A percentile compares a stretch with the other conserved stretches of the same genome.
Conservation (phyloP, 2,888 invertebrate species). For the Vannuccia rotundouncinata region DNA sequence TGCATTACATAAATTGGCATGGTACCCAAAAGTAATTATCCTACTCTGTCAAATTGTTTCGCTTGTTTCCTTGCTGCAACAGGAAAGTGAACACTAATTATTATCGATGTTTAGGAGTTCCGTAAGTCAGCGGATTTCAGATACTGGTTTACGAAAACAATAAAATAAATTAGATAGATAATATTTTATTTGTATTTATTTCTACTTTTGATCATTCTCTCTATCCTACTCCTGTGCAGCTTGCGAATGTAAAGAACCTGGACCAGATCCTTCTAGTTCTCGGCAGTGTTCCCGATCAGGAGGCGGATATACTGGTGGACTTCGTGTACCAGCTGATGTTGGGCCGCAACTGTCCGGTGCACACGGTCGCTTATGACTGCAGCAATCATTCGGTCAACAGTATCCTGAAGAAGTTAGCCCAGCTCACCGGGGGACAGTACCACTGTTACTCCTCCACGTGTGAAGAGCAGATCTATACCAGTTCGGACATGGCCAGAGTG, state of each 20-base stretch:
- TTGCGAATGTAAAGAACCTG: constrained; percentile 8
- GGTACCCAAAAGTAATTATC: no score
- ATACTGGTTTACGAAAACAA: no score
- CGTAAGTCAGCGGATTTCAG: no score
- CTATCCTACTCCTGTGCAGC: neutral
- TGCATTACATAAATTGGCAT: no score
- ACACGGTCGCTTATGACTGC: constrained; percentile 56
- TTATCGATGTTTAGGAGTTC: no score
- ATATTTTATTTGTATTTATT: no score
- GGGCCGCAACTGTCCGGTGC: constrained; percentile 48
- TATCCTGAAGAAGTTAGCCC: constrained; percentile 49
- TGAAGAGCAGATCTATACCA: constrained; percentile 56
- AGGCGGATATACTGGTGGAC: constrained; percentile 51
- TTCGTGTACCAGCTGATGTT: constrained; percentile 52
- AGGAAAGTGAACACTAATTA: no score
- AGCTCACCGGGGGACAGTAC: constrained; percentile 51
- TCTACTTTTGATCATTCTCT: neutral
- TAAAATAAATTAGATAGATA: no score
- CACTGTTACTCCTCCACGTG: constrained; percentile 54
- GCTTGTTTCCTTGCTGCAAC: no score
- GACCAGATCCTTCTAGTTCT: constrained; percentile 36
- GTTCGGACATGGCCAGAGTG: constrained; percentile 54
- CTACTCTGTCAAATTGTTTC: no score
- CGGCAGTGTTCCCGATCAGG: constrained; percentile 50
- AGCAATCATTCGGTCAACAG: constrained; percentile 44